A percentile compares a stretch with the other conserved stretches of the same genome.
Evolutionary conservation across 2,888 invertebrate genomes (phyloP).

Genomic region (Harpagoxenus sublaevis): DNA sequence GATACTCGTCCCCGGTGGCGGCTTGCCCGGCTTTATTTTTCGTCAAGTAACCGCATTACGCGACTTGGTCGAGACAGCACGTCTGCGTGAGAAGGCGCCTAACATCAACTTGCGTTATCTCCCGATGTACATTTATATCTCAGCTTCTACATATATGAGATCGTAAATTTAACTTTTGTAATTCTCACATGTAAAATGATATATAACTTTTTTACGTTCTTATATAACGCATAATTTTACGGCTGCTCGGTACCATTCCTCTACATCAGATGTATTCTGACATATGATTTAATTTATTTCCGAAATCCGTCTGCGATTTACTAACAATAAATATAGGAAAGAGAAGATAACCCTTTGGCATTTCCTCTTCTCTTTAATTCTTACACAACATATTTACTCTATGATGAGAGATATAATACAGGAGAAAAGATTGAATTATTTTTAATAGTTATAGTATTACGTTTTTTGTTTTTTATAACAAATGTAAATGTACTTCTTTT

Average conservation of each 20-base stretch:
- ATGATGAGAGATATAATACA: neutral
- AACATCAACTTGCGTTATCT: slow-evolving; percentile 26
- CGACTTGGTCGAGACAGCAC: slow-evolving; percentile 51
- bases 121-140: slow-evolving; percentile 16
- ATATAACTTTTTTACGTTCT: neutral
- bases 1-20: slow-evolving; percentile 57
- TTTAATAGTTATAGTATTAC: neutral
- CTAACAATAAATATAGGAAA: neutral
- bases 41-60: slow-evolving; percentile 54
- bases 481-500: neutral
- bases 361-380: neutral
- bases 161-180: neutral
- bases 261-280: neutral
- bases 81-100: slow-evolving; percentile 24
- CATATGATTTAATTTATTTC: neutral
- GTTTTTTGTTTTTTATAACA: neutral
- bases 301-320: neutral
- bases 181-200: neutral
- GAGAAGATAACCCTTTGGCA: neutral
- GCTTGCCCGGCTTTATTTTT: slow-evolving; percentile 56
- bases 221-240: neutral
- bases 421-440: neutral
- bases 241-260: neutral
- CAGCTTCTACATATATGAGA: neutral
- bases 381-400: neutral